These are phyloP conservation scores for Catharus bicknelli DNA, from an alignment of 2,113 vertebrate genomes.

Conservation along the genomic window DNA sequence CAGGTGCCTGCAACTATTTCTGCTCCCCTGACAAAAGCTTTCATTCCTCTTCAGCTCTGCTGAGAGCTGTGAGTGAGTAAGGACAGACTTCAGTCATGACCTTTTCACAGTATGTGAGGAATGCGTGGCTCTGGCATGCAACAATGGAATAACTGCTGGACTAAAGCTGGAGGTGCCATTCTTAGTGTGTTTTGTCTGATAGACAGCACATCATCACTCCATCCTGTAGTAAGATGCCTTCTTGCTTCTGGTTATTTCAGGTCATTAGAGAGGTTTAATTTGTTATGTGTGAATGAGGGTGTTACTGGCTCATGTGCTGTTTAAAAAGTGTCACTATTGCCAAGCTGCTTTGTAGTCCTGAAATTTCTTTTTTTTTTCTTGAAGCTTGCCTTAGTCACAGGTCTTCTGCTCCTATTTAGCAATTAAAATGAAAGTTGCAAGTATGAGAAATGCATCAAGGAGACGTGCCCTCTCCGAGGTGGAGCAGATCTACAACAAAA, in stretches of 20 bases:
- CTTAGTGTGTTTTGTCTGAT: background rate
- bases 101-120: conserved; percentile 4
- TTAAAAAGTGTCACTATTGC: background rate
- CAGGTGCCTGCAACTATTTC: background rate
- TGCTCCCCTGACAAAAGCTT: background rate
- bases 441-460: background rate
- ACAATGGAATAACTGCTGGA: background rate
- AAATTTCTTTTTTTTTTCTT: background rate
- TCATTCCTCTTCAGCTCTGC: background rate
- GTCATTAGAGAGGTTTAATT: background rate
- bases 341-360: background rate
- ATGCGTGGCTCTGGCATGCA: background rate
- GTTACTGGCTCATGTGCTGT: background rate
- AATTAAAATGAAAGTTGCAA: conserved; percentile 48
- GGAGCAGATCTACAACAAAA: conserved; percentile 50
- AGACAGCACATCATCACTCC: background rate
- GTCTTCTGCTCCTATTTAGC: conserved; percentile 18
- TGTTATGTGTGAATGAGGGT: background rate
- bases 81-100: conserved; percentile 4
- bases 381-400: background rate
- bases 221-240: background rate
- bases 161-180: background rate
- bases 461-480: background rate
- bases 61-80: background rate
- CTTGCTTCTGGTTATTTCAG: background rate